Percentiles rank a stretch among this genome's conserved stretches.
Evolutionary conservation across 2,113 vertebrate species (phyloP).

Genomic region (Donacobius atricapilla): DNA sequence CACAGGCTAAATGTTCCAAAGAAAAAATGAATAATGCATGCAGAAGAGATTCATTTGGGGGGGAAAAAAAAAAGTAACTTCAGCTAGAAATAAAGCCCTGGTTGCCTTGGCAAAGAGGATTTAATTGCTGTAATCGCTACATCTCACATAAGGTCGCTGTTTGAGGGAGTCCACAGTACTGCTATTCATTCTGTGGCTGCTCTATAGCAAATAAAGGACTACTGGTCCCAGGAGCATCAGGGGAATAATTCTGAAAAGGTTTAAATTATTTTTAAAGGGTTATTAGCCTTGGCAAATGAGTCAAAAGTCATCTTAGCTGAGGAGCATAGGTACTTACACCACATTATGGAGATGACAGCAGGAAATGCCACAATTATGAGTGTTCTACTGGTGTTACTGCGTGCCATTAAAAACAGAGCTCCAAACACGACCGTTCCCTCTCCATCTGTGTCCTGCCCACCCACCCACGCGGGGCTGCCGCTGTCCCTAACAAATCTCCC

Average conservation of each 20-base stretch:
- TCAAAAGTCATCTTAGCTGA: conserved; percentile 18
- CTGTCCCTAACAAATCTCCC: background rate
- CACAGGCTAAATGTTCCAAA: background rate
- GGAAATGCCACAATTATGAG: background rate
- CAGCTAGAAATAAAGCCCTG: conserved; percentile 41
- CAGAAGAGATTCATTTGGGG: conserved; percentile 11
- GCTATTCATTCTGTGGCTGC: conserved; percentile 12
- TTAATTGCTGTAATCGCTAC: conserved; percentile 47
- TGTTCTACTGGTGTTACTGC: background rate
- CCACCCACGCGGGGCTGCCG: background rate
- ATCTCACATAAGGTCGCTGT: conserved; percentile 55
- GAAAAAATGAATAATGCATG: conserved; percentile 57
- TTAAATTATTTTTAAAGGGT: conserved; percentile 34
- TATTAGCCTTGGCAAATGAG: conserved; percentile 54
- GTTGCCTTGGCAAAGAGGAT: conserved; percentile 57
- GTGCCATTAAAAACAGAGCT: background rate
- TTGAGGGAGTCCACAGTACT: conserved; percentile 37
- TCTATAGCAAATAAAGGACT: conserved; percentile 41
- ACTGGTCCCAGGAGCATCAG: background rate
- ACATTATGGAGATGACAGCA: background rate
- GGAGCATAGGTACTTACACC: conserved; percentile 7
- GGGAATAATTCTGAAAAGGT: background rate
- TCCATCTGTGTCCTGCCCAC: background rate
- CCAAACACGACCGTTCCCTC: background rate
- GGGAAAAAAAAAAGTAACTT: background rate